phyloP scores from a whole-genome alignment of 2,797 vertebrate species.

The Phrynocephalus forsythii region DNA sequence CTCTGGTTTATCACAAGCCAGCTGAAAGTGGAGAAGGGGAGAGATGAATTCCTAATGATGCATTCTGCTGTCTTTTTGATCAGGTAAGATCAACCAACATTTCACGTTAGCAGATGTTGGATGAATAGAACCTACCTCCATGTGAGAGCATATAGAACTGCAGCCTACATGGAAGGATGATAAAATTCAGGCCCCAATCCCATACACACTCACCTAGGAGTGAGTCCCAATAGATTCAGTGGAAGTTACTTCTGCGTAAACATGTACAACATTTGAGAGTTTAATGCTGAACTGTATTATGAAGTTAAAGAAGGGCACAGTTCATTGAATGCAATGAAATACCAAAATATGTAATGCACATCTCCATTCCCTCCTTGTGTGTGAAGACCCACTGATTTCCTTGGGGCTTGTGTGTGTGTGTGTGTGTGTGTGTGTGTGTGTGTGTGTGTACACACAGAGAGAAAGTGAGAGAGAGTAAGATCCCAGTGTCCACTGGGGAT shows the following conservation, averaged over 20 bases:
- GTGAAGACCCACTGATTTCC: background rate
- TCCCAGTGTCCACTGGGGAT: no score
- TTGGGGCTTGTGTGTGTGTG: background rate
- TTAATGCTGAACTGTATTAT: background rate
- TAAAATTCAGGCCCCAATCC: slow-evolving; percentile 10
- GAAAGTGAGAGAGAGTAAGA: no score
- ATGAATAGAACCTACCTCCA: background rate
- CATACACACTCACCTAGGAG: background rate
- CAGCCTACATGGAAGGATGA: background rate
- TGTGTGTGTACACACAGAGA: background rate
- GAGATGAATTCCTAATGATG: background rate
- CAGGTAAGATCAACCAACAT: background rate
- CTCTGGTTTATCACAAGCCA: background rate
- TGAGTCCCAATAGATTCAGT: background rate
- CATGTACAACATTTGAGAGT: background rate
- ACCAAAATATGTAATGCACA: background rate
- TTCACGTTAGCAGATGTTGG: background rate
- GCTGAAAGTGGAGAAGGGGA: background rate
- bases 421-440: background rate
- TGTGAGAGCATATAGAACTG: background rate
- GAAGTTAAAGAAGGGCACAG: background rate
- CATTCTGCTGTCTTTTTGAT: slow-evolving; percentile 26
- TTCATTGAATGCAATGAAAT: slow-evolving; percentile 15
- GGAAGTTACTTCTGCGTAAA: background rate
- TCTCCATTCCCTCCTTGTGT: background rate